Conservation (phyloP, 1,140 invertebrate genomes). For the Apis mellifera region DNA sequence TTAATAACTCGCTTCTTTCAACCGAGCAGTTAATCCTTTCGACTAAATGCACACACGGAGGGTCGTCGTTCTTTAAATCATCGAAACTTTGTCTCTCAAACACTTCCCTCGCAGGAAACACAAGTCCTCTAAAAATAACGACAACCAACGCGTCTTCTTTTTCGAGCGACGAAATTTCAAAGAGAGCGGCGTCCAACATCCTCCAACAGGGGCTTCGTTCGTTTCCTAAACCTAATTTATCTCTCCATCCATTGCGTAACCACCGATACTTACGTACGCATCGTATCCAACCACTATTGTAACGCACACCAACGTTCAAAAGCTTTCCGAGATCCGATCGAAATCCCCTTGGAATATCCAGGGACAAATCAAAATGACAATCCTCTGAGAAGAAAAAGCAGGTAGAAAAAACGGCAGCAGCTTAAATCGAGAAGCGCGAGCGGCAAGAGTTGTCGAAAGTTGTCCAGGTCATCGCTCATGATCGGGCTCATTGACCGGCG, state of each 20-base stretch:
- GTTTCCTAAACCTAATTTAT: constrained; percentile 28
- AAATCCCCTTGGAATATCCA: neutral
- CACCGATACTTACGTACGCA: too few relatives aligned
- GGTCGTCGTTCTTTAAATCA: neutral
- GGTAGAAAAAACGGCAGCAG: too few relatives aligned
- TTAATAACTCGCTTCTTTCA: neutral
- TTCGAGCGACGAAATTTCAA: neutral
- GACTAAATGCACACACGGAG: neutral
- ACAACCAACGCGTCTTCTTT: neutral
- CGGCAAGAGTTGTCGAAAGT: neutral
- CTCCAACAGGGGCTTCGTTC: constrained; percentile 29
- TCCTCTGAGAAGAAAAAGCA: too few relatives aligned
- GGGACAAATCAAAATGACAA: too few relatives aligned
- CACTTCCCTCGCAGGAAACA: neutral
- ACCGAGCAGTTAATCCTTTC: neutral
- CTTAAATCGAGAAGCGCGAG: neutral
- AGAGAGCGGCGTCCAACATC: neutral
- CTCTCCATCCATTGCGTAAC: constrained; percentile 25
- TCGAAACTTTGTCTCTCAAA: neutral
- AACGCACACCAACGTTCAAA: neutral
- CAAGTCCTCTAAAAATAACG: neutral
- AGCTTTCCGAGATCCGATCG: neutral
- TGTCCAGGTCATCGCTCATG: constrained; percentile 27
- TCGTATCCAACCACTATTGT: neutral
- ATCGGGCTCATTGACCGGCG: constrained; percentile 14